Evolutionary conservation across 2,797 vertebrate genomes (phyloP).

Genomic region (Prunella strophiata): DNA sequence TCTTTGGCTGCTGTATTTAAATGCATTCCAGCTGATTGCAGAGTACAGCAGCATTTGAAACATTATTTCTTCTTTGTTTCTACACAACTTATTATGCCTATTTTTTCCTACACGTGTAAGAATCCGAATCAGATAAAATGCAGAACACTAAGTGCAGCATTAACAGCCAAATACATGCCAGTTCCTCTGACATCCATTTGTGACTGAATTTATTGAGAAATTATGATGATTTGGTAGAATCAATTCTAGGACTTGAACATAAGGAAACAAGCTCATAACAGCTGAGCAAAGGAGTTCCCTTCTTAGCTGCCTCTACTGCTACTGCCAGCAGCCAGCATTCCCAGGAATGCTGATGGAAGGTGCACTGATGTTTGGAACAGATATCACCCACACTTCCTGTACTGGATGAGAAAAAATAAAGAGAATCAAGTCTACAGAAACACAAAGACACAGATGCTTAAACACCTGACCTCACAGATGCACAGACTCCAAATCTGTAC

Average conservation of each 20-base stretch:
- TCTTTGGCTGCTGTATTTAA: not conserved
- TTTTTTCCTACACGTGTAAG: rapidly evolving
- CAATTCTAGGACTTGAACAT: not conserved
- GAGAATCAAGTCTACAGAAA: not conserved
- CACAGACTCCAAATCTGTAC: not conserved
- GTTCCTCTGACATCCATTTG: not conserved
- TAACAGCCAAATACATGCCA: not conserved
- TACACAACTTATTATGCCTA: not conserved
- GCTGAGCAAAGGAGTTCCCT: not conserved
- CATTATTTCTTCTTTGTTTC: not conserved
- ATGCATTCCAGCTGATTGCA: not conserved
- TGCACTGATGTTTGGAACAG: rapidly evolving
- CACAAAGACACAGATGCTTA: not conserved
- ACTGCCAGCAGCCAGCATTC: not conserved
- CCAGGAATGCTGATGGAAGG: not conserved
- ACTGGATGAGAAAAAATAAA: not conserved
- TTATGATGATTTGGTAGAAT: not conserved
- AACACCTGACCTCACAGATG: not conserved
- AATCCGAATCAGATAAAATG: not conserved
- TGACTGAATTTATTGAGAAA: not conserved
- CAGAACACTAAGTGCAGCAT: not conserved
- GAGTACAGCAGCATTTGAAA: not conserved
- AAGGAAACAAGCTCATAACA: not conserved
- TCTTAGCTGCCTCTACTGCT: not conserved
- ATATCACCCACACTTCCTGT: not conserved